Base-by-base conservation (phyloP, 2,888 invertebrate genomes). In the Drosophila sordidapex region DNA sequence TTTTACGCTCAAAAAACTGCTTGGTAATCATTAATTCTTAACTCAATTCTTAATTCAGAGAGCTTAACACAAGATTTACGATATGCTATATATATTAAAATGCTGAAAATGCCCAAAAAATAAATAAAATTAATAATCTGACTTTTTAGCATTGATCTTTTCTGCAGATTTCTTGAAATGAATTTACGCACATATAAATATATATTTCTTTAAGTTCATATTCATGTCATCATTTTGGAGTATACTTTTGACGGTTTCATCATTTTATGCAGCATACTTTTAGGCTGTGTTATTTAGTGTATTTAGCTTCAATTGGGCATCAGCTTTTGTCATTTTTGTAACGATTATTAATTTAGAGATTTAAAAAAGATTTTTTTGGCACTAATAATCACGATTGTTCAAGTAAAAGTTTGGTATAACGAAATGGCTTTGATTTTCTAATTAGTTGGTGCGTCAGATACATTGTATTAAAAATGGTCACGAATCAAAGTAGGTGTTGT, bases 231-330 rank as follows among this genome's bases (percentile, higher is more conserved):
- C 2, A n/a, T 33, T 54, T 15, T 33, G 25, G 7, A 8, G 64
- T 11, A 64, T 64, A 64, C 64, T 64, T 27, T 63, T 21, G 1
- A n/a, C 11, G 10, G 7, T 33, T 33, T 21, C 2, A 25, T 25
- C 10, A 21, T 29, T 43, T 36, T 7, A 0, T 11, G 25, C 5
- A 25, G 53, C 63, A 62, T 71, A 64, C 52, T 43, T 40, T 58
- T 58, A 31, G 71, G 71, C 62, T 29, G 1, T 0, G 8, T 0
- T 2, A 2, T 46, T 46, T 15, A 46, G 4, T 15, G 8, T 15
- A 4, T 8, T 25, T 25, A 2, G 21, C 2, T 21, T 21, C 21
- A 21, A 21, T 5, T 2, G 21, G 2, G 18, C 4, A 49, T 0
- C 4, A n/a, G 6, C 1, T n/a, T 11, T 29, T 11, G 5, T 11